Conservation (phyloP, 2,888 invertebrate genomes). For the Plebejus argus region DNA sequence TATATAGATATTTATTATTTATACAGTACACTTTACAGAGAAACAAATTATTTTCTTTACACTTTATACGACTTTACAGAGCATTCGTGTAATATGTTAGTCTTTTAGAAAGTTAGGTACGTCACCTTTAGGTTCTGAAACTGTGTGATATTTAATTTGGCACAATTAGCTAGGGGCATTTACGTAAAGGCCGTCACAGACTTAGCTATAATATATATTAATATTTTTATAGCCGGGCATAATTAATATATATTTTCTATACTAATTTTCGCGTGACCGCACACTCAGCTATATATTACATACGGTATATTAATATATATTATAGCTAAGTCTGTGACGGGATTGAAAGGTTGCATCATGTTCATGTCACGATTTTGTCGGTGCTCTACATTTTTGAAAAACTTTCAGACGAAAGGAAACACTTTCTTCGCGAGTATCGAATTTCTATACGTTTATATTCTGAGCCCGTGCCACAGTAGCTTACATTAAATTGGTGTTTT, state of each 20-base stretch:
- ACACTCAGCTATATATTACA: too few relatives aligned
- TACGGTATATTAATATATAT: too few relatives aligned
- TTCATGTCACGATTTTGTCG: neutral
- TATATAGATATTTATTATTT: too few relatives aligned
- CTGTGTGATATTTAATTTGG: constrained; percentile 17
- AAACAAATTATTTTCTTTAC: neutral
- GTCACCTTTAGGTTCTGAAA: neutral
- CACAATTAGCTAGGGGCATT: neutral
- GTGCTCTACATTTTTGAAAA: neutral
- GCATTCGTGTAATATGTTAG: neutral
- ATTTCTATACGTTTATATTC: neutral
- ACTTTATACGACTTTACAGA: too few relatives aligned
- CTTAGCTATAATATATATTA: too few relatives aligned
- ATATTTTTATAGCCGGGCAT: too few relatives aligned
- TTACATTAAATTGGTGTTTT: constrained; percentile 44
- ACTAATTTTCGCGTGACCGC: too few relatives aligned
- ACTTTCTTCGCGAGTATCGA: neutral
- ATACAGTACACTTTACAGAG: too few relatives aligned
- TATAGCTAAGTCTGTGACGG: too few relatives aligned
- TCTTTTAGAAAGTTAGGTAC: neutral
- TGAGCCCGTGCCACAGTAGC: neutral
- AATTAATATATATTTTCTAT: too few relatives aligned
- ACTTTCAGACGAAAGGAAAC: constrained; percentile 4
- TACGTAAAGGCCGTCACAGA: too few relatives aligned
- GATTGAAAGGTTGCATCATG: constrained; percentile 22